A percentile compares a stretch with the other conserved stretches of the same genome.
Evolutionary conservation across 2,888 invertebrate genomes (phyloP).

Genomic region (Stomorhina lunata): DNA sequence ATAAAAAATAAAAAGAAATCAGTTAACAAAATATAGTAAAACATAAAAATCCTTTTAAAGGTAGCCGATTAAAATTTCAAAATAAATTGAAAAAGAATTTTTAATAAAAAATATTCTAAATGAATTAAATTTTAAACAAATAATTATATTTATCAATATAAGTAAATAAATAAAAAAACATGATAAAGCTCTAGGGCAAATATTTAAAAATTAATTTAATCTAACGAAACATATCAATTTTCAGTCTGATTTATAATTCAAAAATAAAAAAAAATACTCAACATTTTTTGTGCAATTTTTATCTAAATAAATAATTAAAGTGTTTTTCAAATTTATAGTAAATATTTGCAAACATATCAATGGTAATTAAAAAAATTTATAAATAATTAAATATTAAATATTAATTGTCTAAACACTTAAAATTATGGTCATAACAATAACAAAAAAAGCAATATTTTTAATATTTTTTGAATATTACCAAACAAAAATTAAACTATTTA

Average conservation of each 20-base stretch:
- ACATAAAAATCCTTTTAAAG: background rate
- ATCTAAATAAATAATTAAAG: background rate
- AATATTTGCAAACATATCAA: constrained; percentile 28
- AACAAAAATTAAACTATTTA: background rate
- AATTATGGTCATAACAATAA: background rate
- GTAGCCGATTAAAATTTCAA: background rate
- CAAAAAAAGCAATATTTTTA: background rate
- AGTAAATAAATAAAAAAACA: constrained; percentile 6
- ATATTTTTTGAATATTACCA: background rate
- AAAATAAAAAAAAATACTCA: background rate
- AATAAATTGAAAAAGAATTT: constrained; percentile 2
- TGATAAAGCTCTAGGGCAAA: constrained; percentile 12
- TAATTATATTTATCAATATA: background rate
- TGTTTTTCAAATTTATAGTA: background rate
- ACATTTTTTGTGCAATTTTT: background rate
- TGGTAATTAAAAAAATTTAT: background rate
- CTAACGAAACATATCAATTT: constrained; percentile 61
- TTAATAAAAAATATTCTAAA: background rate
- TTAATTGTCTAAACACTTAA: background rate
- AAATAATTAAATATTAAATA: background rate
- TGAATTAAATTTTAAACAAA: background rate
- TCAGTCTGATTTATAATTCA: constrained; percentile 61
- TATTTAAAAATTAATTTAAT: constrained; percentile 19
- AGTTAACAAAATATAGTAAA: too few relatives aligned
- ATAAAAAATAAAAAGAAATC: too few relatives aligned